These are phyloP conservation scores for Acanthaster planci DNA, from an alignment of 35 echinoderm and acorn worm species.

Conservation along the genomic window DNA sequence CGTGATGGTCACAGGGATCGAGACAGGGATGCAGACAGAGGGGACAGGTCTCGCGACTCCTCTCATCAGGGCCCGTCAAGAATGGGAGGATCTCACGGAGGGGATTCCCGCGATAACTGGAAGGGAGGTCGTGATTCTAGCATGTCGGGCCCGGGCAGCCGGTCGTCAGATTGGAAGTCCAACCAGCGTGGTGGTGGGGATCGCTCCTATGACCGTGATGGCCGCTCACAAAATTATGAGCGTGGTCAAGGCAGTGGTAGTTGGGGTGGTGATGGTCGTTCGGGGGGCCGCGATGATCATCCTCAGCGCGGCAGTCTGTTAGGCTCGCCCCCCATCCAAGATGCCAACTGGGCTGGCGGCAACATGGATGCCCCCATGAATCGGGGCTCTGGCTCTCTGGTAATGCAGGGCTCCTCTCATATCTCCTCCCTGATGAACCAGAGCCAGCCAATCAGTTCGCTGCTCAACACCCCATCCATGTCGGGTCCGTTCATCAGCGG, in stretches of 20 bases:
- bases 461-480: slow-evolving; percentile 7
- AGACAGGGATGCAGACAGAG: slow-evolving; percentile 23
- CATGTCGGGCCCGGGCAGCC: not conserved
- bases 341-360: not conserved
- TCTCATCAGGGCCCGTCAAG: not conserved
- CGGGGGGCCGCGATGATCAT: slow-evolving; percentile 5
- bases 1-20: not conserved
- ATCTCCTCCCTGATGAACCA: slow-evolving; percentile 12
- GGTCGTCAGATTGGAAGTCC: slow-evolving; percentile 13
- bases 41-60: slow-evolving; percentile 4
- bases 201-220: not conserved
- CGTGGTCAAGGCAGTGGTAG: not conserved
- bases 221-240: slow-evolving; percentile 3
- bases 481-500: slow-evolving; percentile 6
- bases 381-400: not conserved
- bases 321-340: not conserved
- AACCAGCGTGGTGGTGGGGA: slow-evolving; percentile 12
- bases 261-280: not conserved
- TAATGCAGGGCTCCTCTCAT: not conserved
- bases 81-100: slow-evolving; percentile 14
- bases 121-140: not conserved
- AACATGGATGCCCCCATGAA: not conserved
- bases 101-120: not conserved
- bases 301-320: not conserved
- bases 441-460: slow-evolving; percentile 9